Base-by-base conservation (phyloP, 2,113 vertebrate genomes). In the Bagarius yarrelli region DNA sequence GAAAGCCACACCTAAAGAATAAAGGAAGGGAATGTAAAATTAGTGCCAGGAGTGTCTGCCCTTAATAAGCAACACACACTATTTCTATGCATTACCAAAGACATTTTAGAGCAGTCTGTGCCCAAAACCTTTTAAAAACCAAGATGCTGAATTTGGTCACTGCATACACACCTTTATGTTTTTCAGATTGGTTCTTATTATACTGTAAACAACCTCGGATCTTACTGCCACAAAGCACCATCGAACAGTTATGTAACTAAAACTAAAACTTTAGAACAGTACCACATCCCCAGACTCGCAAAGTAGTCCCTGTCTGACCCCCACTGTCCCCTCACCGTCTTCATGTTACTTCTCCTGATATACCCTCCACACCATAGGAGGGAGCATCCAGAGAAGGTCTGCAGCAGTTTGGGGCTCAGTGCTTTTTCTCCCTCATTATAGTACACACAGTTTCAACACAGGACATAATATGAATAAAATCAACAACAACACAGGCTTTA, bases 1-100 rank as follows among this genome's bases (percentile, higher is more conserved):
- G 94, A 95, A 96, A 95, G 95, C 94, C 95, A 95, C 94, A 95
- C 94, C 94, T 96, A 91, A 94, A 95, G 95, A 94, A 94, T 95
- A 93, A 95, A 95, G 94, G 94, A 94, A 95, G 93, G 94, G 93
- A 94, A 95, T 93, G 94, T 90, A 92, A 90, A 69, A 94, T 95
- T 94, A 95, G 93, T 93, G 90, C 92, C 87, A 91, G 92, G 92
- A 92, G 92, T 81, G 81, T 75, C 55, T 73, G 70, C 76, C 79
- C 69, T 78, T 59, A 47, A 80, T 78, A 83, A 83, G 71, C 75
- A 57, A 84, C 83, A 86, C 71, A 80, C 86, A 83, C 40, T 47
- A 64, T 56, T 71, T 74, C 27, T 55, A 76, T 76, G 76, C 47
- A 47, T 80, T 57, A 57, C 36, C 36, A 73, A 79, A 85, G 86